Conservation (phyloP, 2,113 vertebrate species). For the Hippoglossus stenolepis region DNA sequence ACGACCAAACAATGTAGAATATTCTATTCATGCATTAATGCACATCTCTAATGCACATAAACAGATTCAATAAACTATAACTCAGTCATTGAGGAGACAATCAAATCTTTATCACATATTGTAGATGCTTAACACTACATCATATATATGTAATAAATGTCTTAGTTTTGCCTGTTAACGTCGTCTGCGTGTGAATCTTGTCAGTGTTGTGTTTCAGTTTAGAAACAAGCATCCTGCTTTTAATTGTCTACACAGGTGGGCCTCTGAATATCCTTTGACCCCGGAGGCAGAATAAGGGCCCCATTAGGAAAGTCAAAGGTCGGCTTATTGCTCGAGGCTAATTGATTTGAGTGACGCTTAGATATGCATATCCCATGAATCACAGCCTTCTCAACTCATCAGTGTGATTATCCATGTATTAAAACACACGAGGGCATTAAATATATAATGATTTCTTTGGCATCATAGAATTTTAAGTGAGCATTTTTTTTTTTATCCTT, state of each 20-base stretch:
- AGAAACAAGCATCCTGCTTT: constrained; percentile 67
- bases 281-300: constrained; percentile 57
- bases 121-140: not conserved
- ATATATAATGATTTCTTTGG: not conserved
- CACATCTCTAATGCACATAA: too few species aligned
- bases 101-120: too few species aligned
- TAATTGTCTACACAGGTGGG: constrained; percentile 81
- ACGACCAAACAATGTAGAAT: too few species aligned
- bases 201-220: constrained; percentile 37
- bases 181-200: constrained; percentile 2
- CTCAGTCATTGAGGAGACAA: too few species aligned
- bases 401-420: constrained; percentile 30
- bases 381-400: constrained; percentile 44
- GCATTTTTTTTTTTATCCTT: not conserved
- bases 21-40: too few species aligned
- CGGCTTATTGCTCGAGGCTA: constrained; percentile 68
- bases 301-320: constrained; percentile 74
- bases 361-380: constrained; percentile 68
- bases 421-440: constrained; percentile 12
- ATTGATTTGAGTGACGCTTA: constrained; percentile 63
- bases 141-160: not conserved
- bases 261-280: constrained; percentile 61
- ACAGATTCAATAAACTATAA: too few species aligned
- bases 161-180: not conserved
- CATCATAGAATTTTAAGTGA: not conserved